Evolutionary conservation across 2,888 invertebrate genomes (phyloP), one percentile per base, ranked within the genome.

Genomic region (Leucoptera coffeella): DNA sequence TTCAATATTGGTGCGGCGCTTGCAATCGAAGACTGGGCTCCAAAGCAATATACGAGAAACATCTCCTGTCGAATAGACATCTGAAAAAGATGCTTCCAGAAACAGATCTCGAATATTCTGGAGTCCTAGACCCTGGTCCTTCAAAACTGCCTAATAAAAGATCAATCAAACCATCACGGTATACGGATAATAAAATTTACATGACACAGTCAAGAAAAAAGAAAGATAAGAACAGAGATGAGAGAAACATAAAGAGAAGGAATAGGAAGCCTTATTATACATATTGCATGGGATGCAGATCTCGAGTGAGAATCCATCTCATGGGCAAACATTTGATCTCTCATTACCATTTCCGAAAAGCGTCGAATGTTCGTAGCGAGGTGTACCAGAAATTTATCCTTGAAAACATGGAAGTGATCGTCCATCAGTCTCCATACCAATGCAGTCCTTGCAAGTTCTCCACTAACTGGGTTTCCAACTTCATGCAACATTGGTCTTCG

Each of bases 261-360:
- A 73, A 67, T 20, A 64, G 84, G 7, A 75, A 72, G 26, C 69
- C 75, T 27, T 67, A 71, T 30, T 76, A 75, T 29, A 60, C 80
- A 1, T 73, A 75, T 36, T 88, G 89, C 46, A 75, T 78, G 26
- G 81, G 83, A 23, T 89, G 89, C 42, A 77, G 77, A 30, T 78
- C 81, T 15, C 75, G 78, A 34, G 81, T 88, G 22, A 73, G 75
- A 30, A 71, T 74, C 4, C 74, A 78, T 39, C 57, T 82, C 35
- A 80, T 88, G 62, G 88, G 89, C 20, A 88, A 89, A 46, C 89
- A 89, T 59, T 69, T 93, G 31, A 82, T 91, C 39, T 89, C 89
- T 2, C 85, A 85, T 47, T 88, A 83, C 49, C 91, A 92, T 52
- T 85, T 83, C 40, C 75, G 85, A 32, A 83, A 84, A 44, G 78